Conservation (phyloP, 2,888 invertebrate species). For the Lithophane semibrunnea region DNA sequence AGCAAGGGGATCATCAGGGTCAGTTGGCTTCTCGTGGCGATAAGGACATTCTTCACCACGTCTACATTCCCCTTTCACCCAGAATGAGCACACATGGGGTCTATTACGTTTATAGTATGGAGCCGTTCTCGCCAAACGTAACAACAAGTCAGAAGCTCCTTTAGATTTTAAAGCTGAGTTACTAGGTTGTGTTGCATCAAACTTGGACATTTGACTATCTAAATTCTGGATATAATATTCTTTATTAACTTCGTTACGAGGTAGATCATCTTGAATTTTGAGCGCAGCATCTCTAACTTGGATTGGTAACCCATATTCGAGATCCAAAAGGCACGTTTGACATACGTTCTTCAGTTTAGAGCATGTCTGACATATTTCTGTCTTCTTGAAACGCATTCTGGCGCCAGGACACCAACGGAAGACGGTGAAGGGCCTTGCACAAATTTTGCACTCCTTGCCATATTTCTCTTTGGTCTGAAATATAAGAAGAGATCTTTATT, state of each 20-base stretch:
- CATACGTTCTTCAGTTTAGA: constrained; percentile 98
- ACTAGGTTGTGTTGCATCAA: constrained; percentile 89
- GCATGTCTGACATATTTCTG: constrained; percentile 99
- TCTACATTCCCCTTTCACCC: constrained; percentile 99
- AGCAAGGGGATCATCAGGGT: constrained; percentile 98
- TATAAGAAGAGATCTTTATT: constrained; percentile 48
- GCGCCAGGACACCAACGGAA: constrained; percentile 99
- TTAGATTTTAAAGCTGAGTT: constrained; percentile 93
- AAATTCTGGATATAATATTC: constrained; percentile 98
- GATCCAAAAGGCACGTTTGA: constrained; percentile 97
- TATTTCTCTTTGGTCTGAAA: constrained; percentile 97
- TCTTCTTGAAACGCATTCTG: constrained; percentile 98
- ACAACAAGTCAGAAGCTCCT: constrained; percentile 94
- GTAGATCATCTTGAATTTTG: constrained; percentile 97
- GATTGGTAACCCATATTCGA: constrained; percentile 97
- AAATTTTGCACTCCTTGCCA: constrained; percentile 99
- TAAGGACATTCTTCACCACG: constrained; percentile 99
- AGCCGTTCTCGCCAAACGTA: constrained; percentile 97
- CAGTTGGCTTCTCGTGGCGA: constrained; percentile 98
- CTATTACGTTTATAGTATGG: constrained; percentile 98
- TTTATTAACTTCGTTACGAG: constrained; percentile 98
- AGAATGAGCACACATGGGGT: constrained; percentile 99
- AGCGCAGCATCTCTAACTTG: constrained; percentile 97
- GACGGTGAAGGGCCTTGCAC: constrained; percentile 97
- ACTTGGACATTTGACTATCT: constrained; percentile 93